These are phyloP conservation scores for Patagioenas fasciata DNA, from an alignment of 2,113 vertebrate species.

Conservation along the genomic window DNA sequence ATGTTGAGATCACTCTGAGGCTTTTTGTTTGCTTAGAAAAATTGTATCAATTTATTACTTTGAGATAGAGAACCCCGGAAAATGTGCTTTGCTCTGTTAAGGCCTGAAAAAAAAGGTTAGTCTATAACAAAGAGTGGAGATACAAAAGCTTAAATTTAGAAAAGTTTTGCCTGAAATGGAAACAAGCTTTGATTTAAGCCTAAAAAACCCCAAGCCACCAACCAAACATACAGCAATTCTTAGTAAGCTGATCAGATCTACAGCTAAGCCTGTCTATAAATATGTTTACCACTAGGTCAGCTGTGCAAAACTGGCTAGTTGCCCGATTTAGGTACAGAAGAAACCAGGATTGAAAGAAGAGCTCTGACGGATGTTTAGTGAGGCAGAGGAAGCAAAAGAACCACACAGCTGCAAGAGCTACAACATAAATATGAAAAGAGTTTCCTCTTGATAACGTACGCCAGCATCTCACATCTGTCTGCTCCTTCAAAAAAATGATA, in stretches of 20 bases:
- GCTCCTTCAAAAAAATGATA: not conserved
- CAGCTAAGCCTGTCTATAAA: constrained; percentile 21
- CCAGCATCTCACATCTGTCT: not conserved
- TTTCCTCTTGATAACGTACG: constrained; percentile 22
- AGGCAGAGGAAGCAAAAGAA: constrained; percentile 32
- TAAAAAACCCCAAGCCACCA: not conserved
- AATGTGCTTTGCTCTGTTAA: not conserved
- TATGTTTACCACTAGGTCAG: constrained; percentile 24
- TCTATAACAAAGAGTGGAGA: not conserved
- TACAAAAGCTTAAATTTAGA: not conserved
- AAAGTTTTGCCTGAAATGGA: not conserved
- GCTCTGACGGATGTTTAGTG: not conserved
- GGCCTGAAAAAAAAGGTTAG: not conserved
- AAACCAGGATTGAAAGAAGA: not conserved
- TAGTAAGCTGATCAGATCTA: constrained; percentile 9
- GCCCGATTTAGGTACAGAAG: not conserved
- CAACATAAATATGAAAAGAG: not conserved
- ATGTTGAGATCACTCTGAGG: not conserved
- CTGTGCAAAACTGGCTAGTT: constrained; percentile 17
- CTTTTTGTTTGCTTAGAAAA: not conserved
- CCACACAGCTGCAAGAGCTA: not conserved
- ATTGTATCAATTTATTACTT: not conserved
- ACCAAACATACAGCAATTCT: not conserved
- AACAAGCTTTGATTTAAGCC: not conserved
- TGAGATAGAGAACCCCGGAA: not conserved